Conservation (phyloP, 23 tunicate genomes). For the Aplidium turbinatum region DNA sequence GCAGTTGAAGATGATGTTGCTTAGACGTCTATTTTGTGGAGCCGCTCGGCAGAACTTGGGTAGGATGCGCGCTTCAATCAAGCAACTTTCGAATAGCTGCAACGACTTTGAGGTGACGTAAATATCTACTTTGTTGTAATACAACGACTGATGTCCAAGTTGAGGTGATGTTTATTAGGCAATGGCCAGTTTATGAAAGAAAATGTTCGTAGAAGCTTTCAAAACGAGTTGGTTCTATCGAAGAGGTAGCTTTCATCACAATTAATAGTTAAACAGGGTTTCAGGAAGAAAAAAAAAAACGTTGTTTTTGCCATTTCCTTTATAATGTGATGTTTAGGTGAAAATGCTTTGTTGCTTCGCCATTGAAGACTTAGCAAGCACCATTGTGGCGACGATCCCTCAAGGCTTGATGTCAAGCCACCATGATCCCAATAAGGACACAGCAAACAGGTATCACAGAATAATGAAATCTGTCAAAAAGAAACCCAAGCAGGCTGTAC, state of each 20-base stretch:
- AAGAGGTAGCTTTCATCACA: too few species aligned
- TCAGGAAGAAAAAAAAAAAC: not conserved
- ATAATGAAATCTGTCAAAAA: too few species aligned
- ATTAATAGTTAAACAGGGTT: not conserved
- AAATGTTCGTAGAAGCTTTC: too few species aligned
- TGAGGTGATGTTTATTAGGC: not conserved
- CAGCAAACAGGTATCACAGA: too few species aligned
- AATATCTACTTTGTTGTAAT: not conserved
- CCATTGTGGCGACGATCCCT: too few species aligned
- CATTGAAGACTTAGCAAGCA: not conserved
- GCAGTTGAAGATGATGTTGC: not conserved
- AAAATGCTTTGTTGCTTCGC: conserved; percentile 22
- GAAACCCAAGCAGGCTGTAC: too few species aligned
- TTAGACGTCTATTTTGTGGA: conserved; percentile 29
- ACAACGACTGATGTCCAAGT: not conserved
- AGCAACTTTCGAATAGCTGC: not conserved
- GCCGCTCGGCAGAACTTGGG: conserved; percentile 19
- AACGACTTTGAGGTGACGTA: conserved; percentile 34
- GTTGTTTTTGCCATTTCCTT: not conserved
- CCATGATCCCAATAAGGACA: too few species aligned
- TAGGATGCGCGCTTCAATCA: conserved; percentile 29
- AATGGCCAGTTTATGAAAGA: not conserved
- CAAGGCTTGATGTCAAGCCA: too few species aligned
- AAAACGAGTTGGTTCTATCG: too few species aligned
- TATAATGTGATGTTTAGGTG: conserved; percentile 13